Evolutionary conservation across 2,888 invertebrate genomes (phyloP).

Genomic region (Zaprionus obscuricornis): DNA sequence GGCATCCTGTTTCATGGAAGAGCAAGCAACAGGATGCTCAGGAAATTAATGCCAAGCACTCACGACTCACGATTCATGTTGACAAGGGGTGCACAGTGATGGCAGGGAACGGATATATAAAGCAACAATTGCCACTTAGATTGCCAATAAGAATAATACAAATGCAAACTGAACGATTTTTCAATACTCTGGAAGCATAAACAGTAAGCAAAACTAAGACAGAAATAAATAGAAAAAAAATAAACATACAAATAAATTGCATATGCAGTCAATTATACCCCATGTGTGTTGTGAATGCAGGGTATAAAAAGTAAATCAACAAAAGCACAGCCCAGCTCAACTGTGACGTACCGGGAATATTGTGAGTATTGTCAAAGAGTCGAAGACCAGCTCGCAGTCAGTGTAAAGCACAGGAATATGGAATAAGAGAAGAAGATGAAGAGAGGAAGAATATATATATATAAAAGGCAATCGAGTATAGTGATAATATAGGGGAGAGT

Average conservation of each 20-base stretch:
- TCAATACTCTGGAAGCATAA: too few relatives aligned
- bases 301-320: conserved; percentile 29
- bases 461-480: too few relatives aligned
- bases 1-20: conserved; percentile 80
- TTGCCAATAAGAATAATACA: conserved; percentile 31
- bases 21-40: conserved; percentile 79
- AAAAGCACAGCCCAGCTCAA: conserved; percentile 56
- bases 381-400: background rate
- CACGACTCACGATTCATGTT: too few relatives aligned
- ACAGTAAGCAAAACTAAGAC: too few relatives aligned
- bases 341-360: conserved; percentile 67
- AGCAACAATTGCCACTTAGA: conserved; percentile 41
- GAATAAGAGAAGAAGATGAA: too few relatives aligned
- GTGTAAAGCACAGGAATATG: conserved; percentile 1
- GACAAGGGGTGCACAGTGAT: too few relatives aligned
- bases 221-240: background rate
- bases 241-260: background rate
- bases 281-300: background rate
- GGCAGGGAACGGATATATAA: conserved; percentile 23
- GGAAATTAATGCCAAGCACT: conserved; percentile 61
- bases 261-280: conserved; percentile 7
- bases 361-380: conserved; percentile 26
- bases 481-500: too few relatives aligned
- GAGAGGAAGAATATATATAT: too few relatives aligned
- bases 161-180: conserved; percentile 1